Base-by-base conservation (phyloP, 2,797 vertebrate genomes). In the Danio tinwini region DNA sequence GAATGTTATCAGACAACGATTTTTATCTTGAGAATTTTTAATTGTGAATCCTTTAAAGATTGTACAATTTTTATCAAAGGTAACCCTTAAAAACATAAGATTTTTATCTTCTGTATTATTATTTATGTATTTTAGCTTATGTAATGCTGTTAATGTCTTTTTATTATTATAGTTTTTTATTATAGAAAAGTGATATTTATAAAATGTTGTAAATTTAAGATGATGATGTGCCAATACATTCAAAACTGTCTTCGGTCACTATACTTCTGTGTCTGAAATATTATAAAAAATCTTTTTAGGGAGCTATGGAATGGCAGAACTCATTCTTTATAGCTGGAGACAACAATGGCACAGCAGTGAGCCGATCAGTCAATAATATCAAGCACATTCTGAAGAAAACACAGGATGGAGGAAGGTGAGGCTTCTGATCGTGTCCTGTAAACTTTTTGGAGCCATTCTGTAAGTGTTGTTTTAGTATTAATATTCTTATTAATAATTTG, bases 261-360 rank as follows among this genome's bases (percentile, higher is more conserved):
- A 19, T 7, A 14, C 72, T 8, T 76, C 12, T 29, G 4, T 55
- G 13, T 6, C 6, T 78, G n/a, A 40, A 6, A 62, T 29, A 72
- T 50, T 56, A 8, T 16, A 5, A 11, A 5, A 12, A 42, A 19
- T 44, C 7, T 5, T 59, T 17, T 75, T 56, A 99, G 98, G 97
- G 97, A 50, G 96, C 95, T 81, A 93, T 95, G 12, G 97, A 98
- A 79, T 99, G 97, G 92, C 89, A 88, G 29, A 80, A 86, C 68
- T 96, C 96, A 72, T 99, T 94, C 76, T 97, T 97, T 83, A 76
- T 99, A 50, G 96, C 96, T 72, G 98, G 98, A 47, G 98, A 99
- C 88, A 98, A 98, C 91, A 96, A 93, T 82, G 92, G 93, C 67
- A 93, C 97, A 91, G 97, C 98, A 44, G 93, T 98, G 62, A 98